Evolutionary conservation across 2,888 invertebrate species (phyloP), one percentile per base, ranked within the genome.

Genomic region (Notodonta ziczac): DNA sequence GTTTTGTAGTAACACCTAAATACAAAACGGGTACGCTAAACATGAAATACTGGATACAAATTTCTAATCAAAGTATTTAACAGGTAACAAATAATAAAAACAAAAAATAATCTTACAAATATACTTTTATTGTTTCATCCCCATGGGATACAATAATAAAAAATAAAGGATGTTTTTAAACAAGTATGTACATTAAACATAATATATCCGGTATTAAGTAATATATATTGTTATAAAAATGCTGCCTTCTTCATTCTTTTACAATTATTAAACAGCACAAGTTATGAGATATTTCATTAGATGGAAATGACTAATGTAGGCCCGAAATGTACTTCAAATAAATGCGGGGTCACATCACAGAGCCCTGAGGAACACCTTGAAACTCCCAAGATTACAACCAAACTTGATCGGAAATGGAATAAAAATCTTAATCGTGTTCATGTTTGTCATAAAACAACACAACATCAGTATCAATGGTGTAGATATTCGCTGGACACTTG

Each of bases 381-480:
- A 5, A 52, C 0, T 32, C 13, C 13, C n/a, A 7, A 14, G n/a
- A n/a, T n/a, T 54, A 13, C 6, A 5, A 4, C 5, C 32, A 52
- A 52, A 32, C 4, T 52, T n/a, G 9, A n/a, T n/a, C n/a, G 9
- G 10, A 54, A 13, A 39, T 35, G 14, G 32, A 39, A 39, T 39
- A 16, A 50, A 12, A 16, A 39, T n/a, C 3, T 63, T 63, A 73
- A 9, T 70, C 66, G 63, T 89, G 88, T 52, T 82, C 72, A 70
- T 89, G 89, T 59, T 81, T 84, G 65, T 87, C 86, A 57, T 86
- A 81, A 56, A 88, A 78, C 5, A 86, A 72, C 0, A 88, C 86
- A 4, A 89, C 86, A 60, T 85, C 82, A 1, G 77, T 77, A 50
- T 84, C 83, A 13, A 87, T 80, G 4, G 87, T 87, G 73, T 85